These are phyloP conservation scores for Trilocha varians DNA, from an alignment of 2,888 invertebrate genomes.

Conservation along the genomic window DNA sequence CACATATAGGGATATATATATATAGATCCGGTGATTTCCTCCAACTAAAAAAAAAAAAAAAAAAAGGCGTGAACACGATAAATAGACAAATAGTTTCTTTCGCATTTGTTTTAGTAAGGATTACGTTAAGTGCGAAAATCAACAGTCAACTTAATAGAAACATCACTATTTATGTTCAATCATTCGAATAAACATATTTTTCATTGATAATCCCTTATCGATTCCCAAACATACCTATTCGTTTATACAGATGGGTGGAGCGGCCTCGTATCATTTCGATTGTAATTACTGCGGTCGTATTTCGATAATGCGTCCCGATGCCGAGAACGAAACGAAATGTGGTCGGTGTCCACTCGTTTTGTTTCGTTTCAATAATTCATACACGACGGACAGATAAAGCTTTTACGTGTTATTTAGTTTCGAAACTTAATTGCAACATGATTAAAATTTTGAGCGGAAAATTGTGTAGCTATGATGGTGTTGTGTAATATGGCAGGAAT, in stretches of 20 bases:
- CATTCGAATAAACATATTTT: no score
- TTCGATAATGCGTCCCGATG: constrained; percentile 66
- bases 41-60: no score
- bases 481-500: no score
- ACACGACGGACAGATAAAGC: constrained; percentile 47
- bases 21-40: no score
- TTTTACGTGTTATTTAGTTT: constrained; percentile 49
- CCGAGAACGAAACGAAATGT: constrained; percentile 51
- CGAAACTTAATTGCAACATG: background rate
- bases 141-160: no score
- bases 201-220: constrained; percentile 54
- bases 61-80: no score
- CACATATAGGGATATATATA: no score
- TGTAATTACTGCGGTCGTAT: constrained; percentile 70
- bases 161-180: no score
- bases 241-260: constrained; percentile 55
- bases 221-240: constrained; percentile 43
- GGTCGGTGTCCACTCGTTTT: constrained; percentile 57
- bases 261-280: constrained; percentile 56
- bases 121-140: no score
- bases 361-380: constrained; percentile 67
- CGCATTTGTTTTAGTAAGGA: no score
- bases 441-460: background rate
- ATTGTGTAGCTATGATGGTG: no score
- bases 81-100: no score